A percentile compares a stretch with the other conserved stretches of the same genome.
Conservation (phyloP, 92 coral and sea anemone species). For the Umimayanthus chanpuru region DNA sequence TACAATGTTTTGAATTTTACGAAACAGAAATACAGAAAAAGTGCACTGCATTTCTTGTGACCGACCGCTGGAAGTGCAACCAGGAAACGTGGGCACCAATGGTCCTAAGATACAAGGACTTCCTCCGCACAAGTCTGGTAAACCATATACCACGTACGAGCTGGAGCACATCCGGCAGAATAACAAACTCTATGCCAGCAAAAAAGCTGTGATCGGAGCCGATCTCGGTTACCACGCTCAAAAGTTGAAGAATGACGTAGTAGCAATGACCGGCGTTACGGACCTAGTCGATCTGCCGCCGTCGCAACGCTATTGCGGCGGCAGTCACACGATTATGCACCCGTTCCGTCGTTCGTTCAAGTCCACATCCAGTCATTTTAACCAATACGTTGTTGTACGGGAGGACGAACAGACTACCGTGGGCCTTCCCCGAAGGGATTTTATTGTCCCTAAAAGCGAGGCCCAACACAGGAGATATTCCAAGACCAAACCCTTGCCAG, state of each 20-base stretch:
- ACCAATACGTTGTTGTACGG: conserved; percentile 85
- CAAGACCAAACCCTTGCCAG: conserved; percentile 76
- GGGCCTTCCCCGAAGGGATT: conserved; percentile 83
- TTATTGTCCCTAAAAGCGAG: conserved; percentile 84
- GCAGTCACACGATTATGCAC: conserved; percentile 95
- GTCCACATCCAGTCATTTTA: conserved; percentile 81
- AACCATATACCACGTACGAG: conserved; percentile 93
- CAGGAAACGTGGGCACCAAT: conserved; percentile 54
- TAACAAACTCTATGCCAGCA: conserved; percentile 71
- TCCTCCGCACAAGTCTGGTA: conserved; percentile 79
- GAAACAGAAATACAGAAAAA: conserved; percentile 66
- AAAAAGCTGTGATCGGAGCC: conserved; percentile 77
- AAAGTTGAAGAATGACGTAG: conserved; percentile 79
- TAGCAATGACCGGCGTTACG: conserved; percentile 86
- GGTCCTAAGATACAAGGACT: conserved; percentile 85
- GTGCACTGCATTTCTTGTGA: conserved; percentile 96
- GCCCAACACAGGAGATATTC: conserved; percentile 62
- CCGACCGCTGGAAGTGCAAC: conserved; percentile 82
- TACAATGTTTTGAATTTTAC: not conserved
- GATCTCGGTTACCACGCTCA: conserved; percentile 87
- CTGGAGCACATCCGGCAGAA: conserved; percentile 95
- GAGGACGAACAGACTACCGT: conserved; percentile 81
- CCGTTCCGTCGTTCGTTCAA: conserved; percentile 85
- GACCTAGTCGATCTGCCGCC: conserved; percentile 85
- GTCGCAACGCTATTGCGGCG: conserved; percentile 96